Evolutionary conservation across 1,140 invertebrate genomes (phyloP), one percentile per base, ranked within the genome.

Genomic region (Sarcophaga peregrina): DNA sequence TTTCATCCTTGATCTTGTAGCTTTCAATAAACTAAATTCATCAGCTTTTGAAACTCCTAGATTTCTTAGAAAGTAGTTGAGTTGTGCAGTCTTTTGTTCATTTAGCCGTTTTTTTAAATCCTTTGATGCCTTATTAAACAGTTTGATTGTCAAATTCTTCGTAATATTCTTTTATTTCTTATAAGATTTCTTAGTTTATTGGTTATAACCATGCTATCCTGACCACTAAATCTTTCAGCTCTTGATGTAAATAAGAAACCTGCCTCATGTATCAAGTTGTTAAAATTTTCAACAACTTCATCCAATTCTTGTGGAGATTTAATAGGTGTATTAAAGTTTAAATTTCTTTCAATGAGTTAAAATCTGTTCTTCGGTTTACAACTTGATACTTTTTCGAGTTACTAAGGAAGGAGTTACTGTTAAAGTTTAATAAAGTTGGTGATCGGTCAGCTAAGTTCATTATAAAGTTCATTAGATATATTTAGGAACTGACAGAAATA

Each of bases 91-190:
- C 8, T 76, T 76, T 8, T 76, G 15, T 52, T 52, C 50, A 52
- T 8, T 10, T 1, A 52, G 8, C 8, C 50, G 50, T 52, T 52
- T 8, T n/a, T 52, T 52, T 76, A 17, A 76, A 11, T 76, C 0
- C 5, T 76, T 46, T 7, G 17, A 11, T 8, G 11, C 8, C 8
- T 47, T 17, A 15, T 13, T 76, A 47, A 47, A 47, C 7, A 1
- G 3, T n/a, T 48, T 17, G n/a, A 13, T 78, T 78, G 75, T 47
- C 75, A 52, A n/a, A 48, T 48, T 52, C 17, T 78, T 17, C 75
- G 46, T 48, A 78, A 17, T 8, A 45, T 47, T 78, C 75, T 78
- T 20, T 78, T 78, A n/a, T 48, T 17, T 48, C 46, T 47, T 15
- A 78, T 50, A 0, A 13, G 52, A 3, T 58, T 4, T 58, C 52